A percentile compares a stretch with the other conserved stretches of the same genome.
Conservation (phyloP, 2,113 vertebrate species). For the Anser brachyrhynchus region DNA sequence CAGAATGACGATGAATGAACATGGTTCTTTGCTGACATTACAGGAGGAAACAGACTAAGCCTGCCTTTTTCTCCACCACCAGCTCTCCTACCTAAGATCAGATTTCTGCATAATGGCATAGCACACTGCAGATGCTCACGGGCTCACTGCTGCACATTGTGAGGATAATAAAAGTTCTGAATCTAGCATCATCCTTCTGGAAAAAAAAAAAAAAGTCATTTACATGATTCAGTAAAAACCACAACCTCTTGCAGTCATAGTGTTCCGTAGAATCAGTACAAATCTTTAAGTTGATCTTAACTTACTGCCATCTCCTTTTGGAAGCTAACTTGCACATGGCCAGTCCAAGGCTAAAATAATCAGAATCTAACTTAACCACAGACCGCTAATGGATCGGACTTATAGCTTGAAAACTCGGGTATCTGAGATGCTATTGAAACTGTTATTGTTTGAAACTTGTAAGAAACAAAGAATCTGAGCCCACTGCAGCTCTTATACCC, state of each 20-base stretch:
- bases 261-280: neutral
- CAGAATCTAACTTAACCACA: neutral
- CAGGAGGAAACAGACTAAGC: neutral
- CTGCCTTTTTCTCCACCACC: neutral
- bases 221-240: neutral
- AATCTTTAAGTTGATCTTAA: neutral
- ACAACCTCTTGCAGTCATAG: neutral
- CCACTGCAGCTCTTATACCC: neutral
- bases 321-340: neutral
- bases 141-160: neutral
- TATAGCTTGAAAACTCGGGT: neutral
- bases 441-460: neutral
- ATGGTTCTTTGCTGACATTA: neutral
- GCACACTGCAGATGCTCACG: neutral
- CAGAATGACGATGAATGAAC: neutral
- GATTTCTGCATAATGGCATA: neutral
- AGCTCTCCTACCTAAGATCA: neutral
- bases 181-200: neutral
- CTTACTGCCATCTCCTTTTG: neutral
- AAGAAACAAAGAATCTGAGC: neutral
- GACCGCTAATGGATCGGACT: neutral
- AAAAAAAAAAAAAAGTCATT: fast-evolving
- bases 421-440: neutral
- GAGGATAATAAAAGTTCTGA: neutral
- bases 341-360: neutral